Conservation (phyloP, 2,888 invertebrate genomes). For the Drosophila lacicola region DNA sequence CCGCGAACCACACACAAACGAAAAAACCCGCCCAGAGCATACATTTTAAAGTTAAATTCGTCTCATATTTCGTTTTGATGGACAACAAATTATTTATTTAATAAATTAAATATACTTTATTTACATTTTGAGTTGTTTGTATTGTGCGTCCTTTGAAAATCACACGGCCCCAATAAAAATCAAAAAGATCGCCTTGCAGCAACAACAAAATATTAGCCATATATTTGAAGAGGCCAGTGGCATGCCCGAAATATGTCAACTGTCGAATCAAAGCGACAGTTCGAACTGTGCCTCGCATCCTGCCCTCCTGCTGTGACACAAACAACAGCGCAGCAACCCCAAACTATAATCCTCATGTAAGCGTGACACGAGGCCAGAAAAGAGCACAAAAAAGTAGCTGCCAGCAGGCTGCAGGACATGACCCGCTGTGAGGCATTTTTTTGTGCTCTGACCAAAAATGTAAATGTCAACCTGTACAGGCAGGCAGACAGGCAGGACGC, state of each 20-base stretch:
- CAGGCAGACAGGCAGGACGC: conserved; percentile 37
- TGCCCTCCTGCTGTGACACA: conserved; percentile 26
- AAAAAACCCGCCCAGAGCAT: neutral
- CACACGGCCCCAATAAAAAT: conserved; percentile 20
- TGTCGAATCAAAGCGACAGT: conserved; percentile 56
- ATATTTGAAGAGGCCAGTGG: conserved; percentile 22
- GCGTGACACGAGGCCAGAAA: conserved; percentile 55
- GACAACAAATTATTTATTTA: conserved; percentile 35
- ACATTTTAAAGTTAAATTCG: conserved; percentile 21
- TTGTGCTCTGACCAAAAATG: conserved; percentile 62
- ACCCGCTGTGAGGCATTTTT: conserved; percentile 43
- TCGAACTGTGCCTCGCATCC: conserved; percentile 25
- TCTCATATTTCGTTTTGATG: conserved; percentile 34
- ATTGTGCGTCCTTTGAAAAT: conserved; percentile 6
- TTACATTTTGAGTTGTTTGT: conserved; percentile 35
- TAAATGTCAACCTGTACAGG: conserved; percentile 73
- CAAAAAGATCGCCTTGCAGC: conserved; percentile 6
- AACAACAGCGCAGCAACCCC: conserved; percentile 33
- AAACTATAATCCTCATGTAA: conserved; percentile 75
- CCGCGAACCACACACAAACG: conserved; percentile 13
- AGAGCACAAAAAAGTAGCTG: conserved; percentile 33
- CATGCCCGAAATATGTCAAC: conserved; percentile 64
- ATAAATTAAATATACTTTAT: conserved; percentile 38
- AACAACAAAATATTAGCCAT: conserved; percentile 27
- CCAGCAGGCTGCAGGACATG: conserved; percentile 27